Conservation (phyloP, 2,888 invertebrate genomes). For the Apamea sordens region DNA sequence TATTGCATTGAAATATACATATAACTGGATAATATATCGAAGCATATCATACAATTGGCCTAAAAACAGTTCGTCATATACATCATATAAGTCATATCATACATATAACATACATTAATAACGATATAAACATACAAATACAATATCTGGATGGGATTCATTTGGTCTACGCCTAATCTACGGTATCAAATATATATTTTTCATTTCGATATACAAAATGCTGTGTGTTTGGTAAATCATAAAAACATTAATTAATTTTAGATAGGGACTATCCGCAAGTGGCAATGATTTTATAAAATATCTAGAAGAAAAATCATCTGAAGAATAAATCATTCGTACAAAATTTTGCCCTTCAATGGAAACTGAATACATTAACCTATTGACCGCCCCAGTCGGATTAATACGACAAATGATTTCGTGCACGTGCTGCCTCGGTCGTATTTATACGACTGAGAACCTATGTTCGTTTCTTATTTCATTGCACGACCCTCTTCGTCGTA, state of each 20-base stretch:
- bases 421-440: too few species aligned
- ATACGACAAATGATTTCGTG: not conserved
- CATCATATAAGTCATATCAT: conserved; percentile 34
- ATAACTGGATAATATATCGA: conserved; percentile 46
- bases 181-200: conserved; percentile 77
- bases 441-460: too few species aligned
- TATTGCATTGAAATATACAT: conserved; percentile 68
- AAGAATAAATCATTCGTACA: not conserved
- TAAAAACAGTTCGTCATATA: conserved; percentile 50
- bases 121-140: conserved; percentile 68
- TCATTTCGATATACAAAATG: conserved; percentile 57
- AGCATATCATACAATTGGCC: conserved; percentile 57
- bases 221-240: conserved; percentile 14
- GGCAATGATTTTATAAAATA: not conserved
- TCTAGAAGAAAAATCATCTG: not conserved
- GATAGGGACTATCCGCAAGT: not conserved
- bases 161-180: conserved; percentile 85
- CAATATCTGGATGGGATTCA: conserved; percentile 74
- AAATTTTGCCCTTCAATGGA: not conserved
- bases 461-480: not conserved
- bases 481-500: too few species aligned
- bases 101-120: conserved; percentile 43
- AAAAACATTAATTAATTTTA: not conserved
- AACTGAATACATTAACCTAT: not conserved
- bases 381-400: not conserved